Base-by-base conservation (phyloP, 2,797 vertebrate genomes). In the Trematomus bernacchii region DNA sequence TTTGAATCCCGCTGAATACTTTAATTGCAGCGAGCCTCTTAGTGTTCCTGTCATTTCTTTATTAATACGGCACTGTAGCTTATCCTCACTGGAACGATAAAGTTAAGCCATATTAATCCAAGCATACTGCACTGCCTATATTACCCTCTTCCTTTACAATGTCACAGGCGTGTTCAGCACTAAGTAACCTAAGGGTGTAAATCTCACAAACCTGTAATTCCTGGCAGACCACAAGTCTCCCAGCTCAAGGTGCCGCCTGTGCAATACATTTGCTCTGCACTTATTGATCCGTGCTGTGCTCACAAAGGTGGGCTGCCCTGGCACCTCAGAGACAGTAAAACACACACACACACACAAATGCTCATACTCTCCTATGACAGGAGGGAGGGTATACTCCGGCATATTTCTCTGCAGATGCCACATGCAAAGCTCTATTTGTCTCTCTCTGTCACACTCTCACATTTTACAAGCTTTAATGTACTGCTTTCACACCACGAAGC, bases 221-320 rank as follows among this genome's bases (percentile, higher is more conserved):
- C 83, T 66, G 57, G 43, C 67, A 54, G 57, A 50, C 37, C 27
- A 0, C 54, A 10, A 53, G 46, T 53, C 63, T 58, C 69, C 62
- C 68, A 19, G 61, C 75, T 51, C 44, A 42, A 66, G 73, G 57
- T 85, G 84, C 80, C 23, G 57, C 51, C 64, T 76, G 48, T 70
- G 75, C 81, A 71, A 84, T 88, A 89, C 78, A 92, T 86, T 53
- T 61, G 52, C 77, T 63, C 27, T 46, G 83, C 75, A 70, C 61
- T 16, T 77, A 91, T 91, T 55, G 91, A 92, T 92, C 75, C 11
- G 2, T 1, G 52, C 64, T 57, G 75, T 37, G 66, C 73, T 77
- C 59, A 66, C 66, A 55, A 67, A 44, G 40, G 73, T 66, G 68
- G 81, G 66, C 69, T 61, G 60, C 69, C 72, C 66, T n/a, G 27